Base-by-base conservation (phyloP, 2,113 vertebrate genomes). In the Nestor notabilis region DNA sequence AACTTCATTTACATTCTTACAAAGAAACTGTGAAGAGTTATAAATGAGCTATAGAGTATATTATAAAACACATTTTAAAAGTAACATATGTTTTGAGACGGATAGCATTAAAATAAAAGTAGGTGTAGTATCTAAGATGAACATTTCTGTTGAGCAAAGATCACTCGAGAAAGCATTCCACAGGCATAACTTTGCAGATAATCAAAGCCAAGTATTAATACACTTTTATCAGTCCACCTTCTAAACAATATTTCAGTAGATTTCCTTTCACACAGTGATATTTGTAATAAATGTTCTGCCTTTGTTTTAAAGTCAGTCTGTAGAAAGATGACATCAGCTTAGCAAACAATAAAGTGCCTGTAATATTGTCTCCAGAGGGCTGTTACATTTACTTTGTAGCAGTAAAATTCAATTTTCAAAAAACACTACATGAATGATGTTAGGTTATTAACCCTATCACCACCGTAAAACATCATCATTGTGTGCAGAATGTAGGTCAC, bases 281-380 rank as follows among this genome's bases (percentile, higher is more conserved):
- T 98, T 99, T 97, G 98, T 98, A 99, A 99, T 99, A 99, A 99
- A 99, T 98, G 98, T 98, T 98, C 98, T 98, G 98, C 98, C 99
- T 99, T 99, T 99, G 99, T 99, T 99, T 99, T 98, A 98, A 98
- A 98, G 97, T 97, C 98, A 96, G 98, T 98, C 98, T 97, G 98
- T 98, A 99, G 99, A 98, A 99, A 99, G 99, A 99, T 99, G 99
- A 99, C 99, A 99, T 99, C 99, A 99, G 99, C 99, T 98, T 98
- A 98, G 98, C 98, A 99, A 99, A 99, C 99, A 99, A 99, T 99
- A 99, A 99, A 98, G 98, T 98, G 98, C 98, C 99, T 99, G 99
- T 99, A 99, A 99, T 98, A 98, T 98, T 98, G 98, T 99, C 99
- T 99, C 99, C 97, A 98, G 99, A 99, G 99, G 98, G 98, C 98